Evolutionary conservation across 2,888 invertebrate genomes (phyloP), one percentile per base, ranked within the genome.

Genomic region (Mythimna albipuncta): DNA sequence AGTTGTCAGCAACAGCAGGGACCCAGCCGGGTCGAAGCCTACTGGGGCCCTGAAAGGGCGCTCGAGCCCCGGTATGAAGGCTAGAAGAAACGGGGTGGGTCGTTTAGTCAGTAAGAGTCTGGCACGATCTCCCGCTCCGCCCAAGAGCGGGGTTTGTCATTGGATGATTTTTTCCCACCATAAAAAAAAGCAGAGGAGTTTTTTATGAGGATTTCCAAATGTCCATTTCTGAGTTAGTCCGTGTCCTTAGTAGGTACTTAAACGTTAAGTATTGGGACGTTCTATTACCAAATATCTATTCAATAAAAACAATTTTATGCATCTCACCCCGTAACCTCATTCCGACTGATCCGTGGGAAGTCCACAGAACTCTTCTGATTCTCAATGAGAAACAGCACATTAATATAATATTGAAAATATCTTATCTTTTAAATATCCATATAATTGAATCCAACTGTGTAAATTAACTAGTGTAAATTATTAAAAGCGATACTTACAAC

Each of bases 381-480:
- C n/a, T 52, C 50, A 74, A 63, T 58, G 6, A 57, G 13, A 65
- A 75, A 57, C 21, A 41, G 54, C 58, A 26, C 58, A 69, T 69
- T 59, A 77, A 64, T 32, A 62, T 54, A n/a, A 32, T n/a, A 83
- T 75, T 57, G 58, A 72, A 62, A 65, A 67, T 69, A 71, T 69
- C 54, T 58, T 35, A 72, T 77, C 38, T 58, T 19, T 19, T 64
- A 67, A 58, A 82, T 65, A 68, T 71, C 64, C 38, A 58, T 41
- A 62, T 85, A 84, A 87, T 85, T 86, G 82, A 87, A 82, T 83
- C 50, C 61, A 74, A 73, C 74, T 66, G 74, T 55, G 75, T 81
- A 81, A 77, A 82, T 79, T 77, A 78, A 77, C 59, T 73, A 67
- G 69, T 76, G 81, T 84, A 79, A 80, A 80, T 72, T 81, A 75